Conservation (phyloP, 2,888 invertebrate species). For the Hermaeophaga mercurialis region DNA sequence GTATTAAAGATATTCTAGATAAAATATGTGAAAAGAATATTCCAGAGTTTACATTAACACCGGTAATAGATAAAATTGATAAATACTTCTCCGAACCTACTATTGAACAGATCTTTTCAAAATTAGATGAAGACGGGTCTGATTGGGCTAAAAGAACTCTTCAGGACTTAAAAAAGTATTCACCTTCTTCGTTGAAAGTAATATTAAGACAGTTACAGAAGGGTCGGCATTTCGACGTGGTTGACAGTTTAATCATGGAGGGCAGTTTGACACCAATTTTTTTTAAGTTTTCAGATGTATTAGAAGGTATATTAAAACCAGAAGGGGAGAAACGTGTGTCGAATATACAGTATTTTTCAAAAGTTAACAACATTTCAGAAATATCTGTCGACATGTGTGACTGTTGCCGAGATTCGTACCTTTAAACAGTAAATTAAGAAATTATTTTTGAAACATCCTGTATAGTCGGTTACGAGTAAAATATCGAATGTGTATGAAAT, state of each 20-base stretch:
- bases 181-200: constrained; percentile 67
- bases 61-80: constrained; percentile 76
- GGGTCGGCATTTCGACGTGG: not conserved
- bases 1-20: constrained; percentile 64
- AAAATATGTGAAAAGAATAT: constrained; percentile 63
- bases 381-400: no score
- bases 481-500: no score
- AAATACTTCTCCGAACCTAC: constrained; percentile 74
- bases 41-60: constrained; percentile 68
- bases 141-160: constrained; percentile 80
- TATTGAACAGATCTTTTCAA: constrained; percentile 79
- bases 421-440: no score
- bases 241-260: constrained; percentile 2
- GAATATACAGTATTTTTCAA: no score
- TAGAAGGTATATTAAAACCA: no score
- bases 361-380: no score
- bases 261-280: not conserved
- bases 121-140: constrained; percentile 76
- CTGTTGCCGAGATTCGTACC: no score
- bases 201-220: constrained; percentile 8
- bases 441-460: no score
- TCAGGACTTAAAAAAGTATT: constrained; percentile 76
- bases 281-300: constrained; percentile 59
- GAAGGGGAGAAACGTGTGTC: no score
- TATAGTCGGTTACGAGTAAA: no score